Evolutionary conservation across 1,140 invertebrate genomes (phyloP), one percentile per base, ranked within the genome.

Genomic region (Proctacanthus coquilletti): DNA sequence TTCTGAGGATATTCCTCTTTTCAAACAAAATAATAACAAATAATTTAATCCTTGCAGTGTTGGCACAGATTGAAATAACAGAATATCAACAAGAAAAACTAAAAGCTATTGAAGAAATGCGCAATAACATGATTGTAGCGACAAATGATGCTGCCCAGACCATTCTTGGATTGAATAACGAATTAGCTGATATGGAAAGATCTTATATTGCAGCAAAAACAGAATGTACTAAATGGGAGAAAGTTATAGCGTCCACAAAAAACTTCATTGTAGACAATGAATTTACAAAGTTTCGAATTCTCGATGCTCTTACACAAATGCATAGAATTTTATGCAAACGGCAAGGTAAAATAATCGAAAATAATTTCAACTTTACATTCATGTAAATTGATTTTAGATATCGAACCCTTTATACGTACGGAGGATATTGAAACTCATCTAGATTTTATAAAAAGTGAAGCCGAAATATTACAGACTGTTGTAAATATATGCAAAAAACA

Each of bases 91-190:
- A 47, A 9, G 9, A 47, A 29, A 57, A 57, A 31, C 30, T 57
- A 4, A 20, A 46, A n/a, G 52, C 52, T 32, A 60, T 60, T 17
- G 57, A 60, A 27, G 23, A 44, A 13, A 51, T 60, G 49, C 46
- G 56, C 8, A 45, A 49, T 21, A 38, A 42, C 4, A 60, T 60
- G 53, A 45, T 60, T 5, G 49, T 56, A 27, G 41, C 57, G 9
- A 56, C 54, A 0, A 56, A 53, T 18, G 54, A 57, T 21, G 56
- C 56, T 4, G 48, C 49, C 8, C 42, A 54, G 4, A 48, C 50
- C 2, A 52, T 57, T 2, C 21, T 60, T 33, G 57, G 54, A 1
- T 47, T 60, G 1, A 60, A 56, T 19, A 59, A 57, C 11, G 56
- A 60, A 40, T 34, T 60, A 6, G 33, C 49, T 10, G 41, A 39